Evolutionary conservation across 2,113 vertebrate genomes (phyloP), one percentile per base, ranked within the genome.

Genomic region (Oryzias celebensis): DNA sequence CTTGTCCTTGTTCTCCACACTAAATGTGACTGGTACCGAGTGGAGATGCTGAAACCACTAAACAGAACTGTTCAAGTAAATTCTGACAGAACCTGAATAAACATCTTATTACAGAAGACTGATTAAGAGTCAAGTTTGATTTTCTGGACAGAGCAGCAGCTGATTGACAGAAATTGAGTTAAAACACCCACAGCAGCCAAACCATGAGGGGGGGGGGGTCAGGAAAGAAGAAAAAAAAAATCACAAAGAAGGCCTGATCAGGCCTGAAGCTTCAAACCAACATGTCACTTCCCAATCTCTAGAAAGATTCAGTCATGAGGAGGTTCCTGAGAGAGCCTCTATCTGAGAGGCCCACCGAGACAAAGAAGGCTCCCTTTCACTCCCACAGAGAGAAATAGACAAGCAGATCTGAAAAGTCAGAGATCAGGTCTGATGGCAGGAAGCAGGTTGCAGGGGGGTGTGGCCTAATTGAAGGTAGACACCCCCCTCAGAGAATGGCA

Each of bases 401-500:
- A 65, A 18, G 55, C 24, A 78, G 66, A 70, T 73, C 63, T 47
- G 41, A 23, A 48, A 64, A 60, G 50, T 56, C 82, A 78, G 59
- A 80, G 59, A 62, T 52, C 52, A 86, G 70, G 75, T 80, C 44
- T 42, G 83, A 60, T 52, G 85, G 71, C 57, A 63, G 82, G 78
- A 76, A 73, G 71, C 58, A 75, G 51, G 73, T 61, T 65, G 36
- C 58, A 52, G 61, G 7, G 45, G 18, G 80, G 77, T 17, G 53
- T 65, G 64, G 75, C 65, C 80, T 87, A 85, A 83, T 73, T 85
- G 61, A 13, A 67, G 58, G 45, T 69, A 77, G 61, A 63, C 78
- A 73, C 80, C 84, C 73, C 77, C 66, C 62, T 69, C 71, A 45
- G 58, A 86, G 74, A 83, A 73, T 74, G 60, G 70, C 85, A 86